These are phyloP conservation scores for Hippolais icterina DNA, from an alignment of 2,113 vertebrate species.

Conservation along the genomic window DNA sequence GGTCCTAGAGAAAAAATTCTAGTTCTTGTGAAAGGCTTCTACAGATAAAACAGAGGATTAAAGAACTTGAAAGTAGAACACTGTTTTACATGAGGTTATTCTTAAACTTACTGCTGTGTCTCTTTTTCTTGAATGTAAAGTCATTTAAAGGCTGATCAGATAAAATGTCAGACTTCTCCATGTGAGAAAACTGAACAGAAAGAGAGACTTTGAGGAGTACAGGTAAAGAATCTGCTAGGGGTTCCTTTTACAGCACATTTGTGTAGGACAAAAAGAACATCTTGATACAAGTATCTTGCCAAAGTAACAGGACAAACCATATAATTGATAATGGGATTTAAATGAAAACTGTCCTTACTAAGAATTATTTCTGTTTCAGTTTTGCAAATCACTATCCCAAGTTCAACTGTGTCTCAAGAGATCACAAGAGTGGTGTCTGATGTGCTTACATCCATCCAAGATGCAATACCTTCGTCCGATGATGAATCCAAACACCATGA, in stretches of 20 bases:
- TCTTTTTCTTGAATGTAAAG: constrained; percentile 34
- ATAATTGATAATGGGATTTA: not conserved
- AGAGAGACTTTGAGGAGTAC: constrained; percentile 11
- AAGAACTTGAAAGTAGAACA: constrained; percentile 49
- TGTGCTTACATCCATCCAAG: not conserved
- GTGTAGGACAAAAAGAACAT: constrained; percentile 14
- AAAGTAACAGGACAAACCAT: not conserved
- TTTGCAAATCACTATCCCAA: not conserved
- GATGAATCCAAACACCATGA: constrained; percentile 99
- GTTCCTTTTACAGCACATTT: constrained; percentile 14
- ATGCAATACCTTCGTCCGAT: constrained; percentile 95
- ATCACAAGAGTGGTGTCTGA: not conserved
- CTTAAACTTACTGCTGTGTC: constrained; percentile 49
- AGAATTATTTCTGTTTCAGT: not conserved
- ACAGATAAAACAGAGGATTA: constrained; percentile 39
- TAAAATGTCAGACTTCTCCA: constrained; percentile 49
- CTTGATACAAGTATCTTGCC: not conserved
- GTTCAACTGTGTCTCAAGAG: not conserved
- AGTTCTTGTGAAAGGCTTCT: constrained; percentile 15
- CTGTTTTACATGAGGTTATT: constrained; percentile 43
- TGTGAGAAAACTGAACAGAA: constrained; percentile 28
- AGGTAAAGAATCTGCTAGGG: constrained; percentile 14
- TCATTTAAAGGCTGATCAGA: constrained; percentile 55
- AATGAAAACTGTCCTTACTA: not conserved
- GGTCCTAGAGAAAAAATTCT: not conserved